Percentiles rank a stretch among this genome's conserved stretches.
Conservation (phyloP, 2,113 vertebrate genomes). For the Chiloscyllium plagiosum region DNA sequence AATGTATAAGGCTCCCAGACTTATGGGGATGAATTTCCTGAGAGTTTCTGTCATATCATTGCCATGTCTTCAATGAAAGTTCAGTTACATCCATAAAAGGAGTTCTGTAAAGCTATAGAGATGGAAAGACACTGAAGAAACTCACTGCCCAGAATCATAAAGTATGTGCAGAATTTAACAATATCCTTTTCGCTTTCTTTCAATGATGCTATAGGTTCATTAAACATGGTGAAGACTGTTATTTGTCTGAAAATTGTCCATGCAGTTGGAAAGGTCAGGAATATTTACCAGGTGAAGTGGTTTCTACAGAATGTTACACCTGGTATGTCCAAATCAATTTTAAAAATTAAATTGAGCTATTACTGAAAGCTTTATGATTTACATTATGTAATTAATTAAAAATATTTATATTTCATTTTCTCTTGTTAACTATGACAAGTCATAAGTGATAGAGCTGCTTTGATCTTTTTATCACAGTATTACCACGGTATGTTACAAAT, state of each 20-base stretch:
- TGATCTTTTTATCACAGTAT: background rate
- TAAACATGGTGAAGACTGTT: conserved; percentile 84
- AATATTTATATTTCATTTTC: background rate
- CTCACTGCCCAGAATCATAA: background rate
- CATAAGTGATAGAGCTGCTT: background rate
- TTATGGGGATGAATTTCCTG: background rate
- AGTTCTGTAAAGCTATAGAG: background rate
- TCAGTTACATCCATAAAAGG: background rate
- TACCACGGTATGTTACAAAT: background rate
- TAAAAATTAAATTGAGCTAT: background rate
- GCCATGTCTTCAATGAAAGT: background rate
- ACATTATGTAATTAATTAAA: background rate
- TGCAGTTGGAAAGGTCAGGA: conserved; percentile 93
- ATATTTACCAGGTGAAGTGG: conserved; percentile 85
- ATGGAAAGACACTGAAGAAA: background rate
- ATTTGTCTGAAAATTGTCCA: conserved; percentile 89
- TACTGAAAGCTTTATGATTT: background rate
- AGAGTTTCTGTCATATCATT: background rate
- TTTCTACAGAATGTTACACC: conserved; percentile 85
- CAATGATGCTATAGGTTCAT: conserved; percentile 65
- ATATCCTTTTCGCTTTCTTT: conserved; percentile 38
- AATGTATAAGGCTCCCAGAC: background rate
- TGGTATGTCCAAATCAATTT: conserved; percentile 61
- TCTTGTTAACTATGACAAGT: background rate
- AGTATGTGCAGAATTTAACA: background rate